Percentiles rank a stretch among this genome's conserved stretches.
phyloP scores from a whole-genome alignment of 53 echinoderm and acorn worm species.

The Patiria pectinifera region DNA sequence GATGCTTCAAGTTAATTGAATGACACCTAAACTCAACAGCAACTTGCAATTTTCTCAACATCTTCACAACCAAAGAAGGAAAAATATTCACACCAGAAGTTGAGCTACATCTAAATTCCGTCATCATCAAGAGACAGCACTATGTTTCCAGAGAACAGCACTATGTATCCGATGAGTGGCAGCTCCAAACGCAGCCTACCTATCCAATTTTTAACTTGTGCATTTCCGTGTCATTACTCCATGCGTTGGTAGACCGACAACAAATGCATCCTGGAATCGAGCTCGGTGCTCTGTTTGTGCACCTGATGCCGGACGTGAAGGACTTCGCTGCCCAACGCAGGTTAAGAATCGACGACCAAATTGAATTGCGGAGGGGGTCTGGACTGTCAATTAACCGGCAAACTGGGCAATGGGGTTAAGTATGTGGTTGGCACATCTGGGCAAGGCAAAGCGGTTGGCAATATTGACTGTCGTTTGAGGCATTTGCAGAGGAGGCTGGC shows the following conservation, averaged over 20 bases:
- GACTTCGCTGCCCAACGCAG: neutral
- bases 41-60: too few relatives aligned
- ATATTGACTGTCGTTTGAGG: too few relatives aligned
- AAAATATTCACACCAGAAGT: too few relatives aligned
- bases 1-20: too few relatives aligned
- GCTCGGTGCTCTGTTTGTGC: neutral
- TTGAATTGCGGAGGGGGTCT: neutral
- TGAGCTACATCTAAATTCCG: too few relatives aligned
- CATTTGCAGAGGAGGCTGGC: too few relatives aligned
- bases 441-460: neutral
- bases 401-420: slow-evolving; percentile 37
- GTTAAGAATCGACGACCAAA: neutral
- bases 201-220: neutral
- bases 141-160: too few relatives aligned
- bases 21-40: too few relatives aligned
- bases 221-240: neutral
- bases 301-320: neutral
- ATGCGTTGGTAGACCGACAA: neutral
- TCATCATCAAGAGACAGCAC: too few relatives aligned
- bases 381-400: slow-evolving; percentile 4
- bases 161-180: neutral
- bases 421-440: neutral
- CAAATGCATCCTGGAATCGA: neutral
- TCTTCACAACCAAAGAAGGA: too few relatives aligned
- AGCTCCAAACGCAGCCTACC: neutral